These are phyloP conservation scores for Drosophila dives DNA, from an alignment of 2,888 invertebrate genomes.

Conservation along the genomic window DNA sequence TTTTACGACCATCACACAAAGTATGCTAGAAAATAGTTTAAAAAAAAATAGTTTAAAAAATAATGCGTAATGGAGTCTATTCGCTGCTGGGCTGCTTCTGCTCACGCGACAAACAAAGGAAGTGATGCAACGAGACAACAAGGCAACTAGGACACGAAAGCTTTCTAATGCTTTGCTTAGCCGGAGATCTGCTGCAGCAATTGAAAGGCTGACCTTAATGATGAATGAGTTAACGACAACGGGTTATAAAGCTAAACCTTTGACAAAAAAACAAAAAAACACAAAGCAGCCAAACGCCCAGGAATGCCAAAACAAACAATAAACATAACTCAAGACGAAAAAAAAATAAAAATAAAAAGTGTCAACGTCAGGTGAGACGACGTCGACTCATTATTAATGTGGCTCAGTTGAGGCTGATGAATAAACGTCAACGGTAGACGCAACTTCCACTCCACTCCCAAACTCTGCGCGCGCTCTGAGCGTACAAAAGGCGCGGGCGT, in stretches of 20 bases:
- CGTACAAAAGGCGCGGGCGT: slow-evolving; percentile 62
- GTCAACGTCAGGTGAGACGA: slow-evolving; percentile 51
- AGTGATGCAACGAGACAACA: neutral
- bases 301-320: slow-evolving; percentile 67
- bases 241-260: slow-evolving; percentile 40
- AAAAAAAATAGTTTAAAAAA: neutral
- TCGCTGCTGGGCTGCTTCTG: neutral
- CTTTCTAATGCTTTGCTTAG: slow-evolving; percentile 19
- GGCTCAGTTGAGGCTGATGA: slow-evolving; percentile 57
- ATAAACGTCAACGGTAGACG: slow-evolving; percentile 52
- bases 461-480: slow-evolving; percentile 11
- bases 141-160: slow-evolving; percentile 32
- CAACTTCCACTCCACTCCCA: slow-evolving; percentile 33
- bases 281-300: slow-evolving; percentile 41
- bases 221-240: slow-evolving; percentile 57
- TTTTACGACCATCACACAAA: neutral
- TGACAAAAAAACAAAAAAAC: slow-evolving; percentile 29
- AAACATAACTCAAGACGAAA: slow-evolving; percentile 63
- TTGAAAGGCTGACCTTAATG: slow-evolving; percentile 69
- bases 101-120: slow-evolving; percentile 2
- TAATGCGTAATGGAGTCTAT: neutral
- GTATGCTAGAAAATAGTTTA: neutral
- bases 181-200: slow-evolving; percentile 23
- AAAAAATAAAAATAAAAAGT: slow-evolving; percentile 51
- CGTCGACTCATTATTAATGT: slow-evolving; percentile 61